Conservation (phyloP, 2,888 invertebrate species). For the Netelia melanura region DNA sequence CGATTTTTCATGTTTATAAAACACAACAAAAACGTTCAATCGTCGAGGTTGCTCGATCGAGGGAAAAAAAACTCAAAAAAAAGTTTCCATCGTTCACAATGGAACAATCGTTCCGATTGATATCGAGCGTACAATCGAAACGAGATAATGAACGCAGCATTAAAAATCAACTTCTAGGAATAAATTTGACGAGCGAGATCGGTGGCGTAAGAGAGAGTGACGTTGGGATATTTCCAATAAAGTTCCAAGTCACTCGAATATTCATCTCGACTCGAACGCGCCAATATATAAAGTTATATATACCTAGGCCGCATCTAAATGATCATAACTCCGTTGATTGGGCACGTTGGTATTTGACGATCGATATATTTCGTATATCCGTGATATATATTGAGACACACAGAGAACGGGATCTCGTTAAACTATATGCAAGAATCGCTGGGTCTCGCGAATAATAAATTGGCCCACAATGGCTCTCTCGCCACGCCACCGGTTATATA, state of each 20-base stretch:
- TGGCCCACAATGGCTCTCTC: constrained; percentile 51
- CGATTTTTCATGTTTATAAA: too few species aligned
- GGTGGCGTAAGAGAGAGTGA: too few species aligned
- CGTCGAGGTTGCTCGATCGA: too few species aligned
- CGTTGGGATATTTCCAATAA: too few species aligned
- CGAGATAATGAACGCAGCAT: background rate
- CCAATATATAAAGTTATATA: constrained; percentile 20
- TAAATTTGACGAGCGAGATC: too few species aligned
- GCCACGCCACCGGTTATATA: background rate
- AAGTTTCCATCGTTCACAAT: too few species aligned
- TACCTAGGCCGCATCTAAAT: background rate
- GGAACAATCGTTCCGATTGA: too few species aligned
- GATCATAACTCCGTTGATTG: background rate
- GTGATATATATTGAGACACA: constrained; percentile 10
- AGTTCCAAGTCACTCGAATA: constrained; percentile 22
- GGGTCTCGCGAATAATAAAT: constrained; percentile 57
- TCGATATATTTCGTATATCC: constrained; percentile 32
- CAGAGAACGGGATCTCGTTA: constrained; percentile 59
- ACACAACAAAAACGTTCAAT: too few species aligned
- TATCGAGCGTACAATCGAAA: too few species aligned
- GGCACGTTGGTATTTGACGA: background rate
- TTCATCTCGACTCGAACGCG: constrained; percentile 22
- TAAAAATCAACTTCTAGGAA: background rate
- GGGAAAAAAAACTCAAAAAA: too few species aligned
- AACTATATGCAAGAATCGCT: constrained; percentile 55